Percentiles rank a stretch among this genome's conserved stretches.
phyloP scores from a whole-genome alignment of 2,888 invertebrate genomes.

The Cryptosula pallasiana region DNA sequence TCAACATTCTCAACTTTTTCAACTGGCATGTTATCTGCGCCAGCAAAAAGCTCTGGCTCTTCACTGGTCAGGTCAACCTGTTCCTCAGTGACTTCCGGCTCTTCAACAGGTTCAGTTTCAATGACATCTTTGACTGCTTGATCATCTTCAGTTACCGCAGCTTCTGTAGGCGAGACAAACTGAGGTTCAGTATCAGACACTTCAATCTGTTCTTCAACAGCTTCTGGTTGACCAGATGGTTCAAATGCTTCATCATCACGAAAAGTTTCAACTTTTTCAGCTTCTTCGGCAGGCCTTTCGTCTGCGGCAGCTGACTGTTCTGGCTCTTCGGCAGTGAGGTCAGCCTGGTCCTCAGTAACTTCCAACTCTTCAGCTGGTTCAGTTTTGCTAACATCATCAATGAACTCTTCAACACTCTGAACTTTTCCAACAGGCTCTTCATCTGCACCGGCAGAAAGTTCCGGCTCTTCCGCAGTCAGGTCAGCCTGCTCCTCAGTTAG shows the following conservation, averaged over 20 bases:
- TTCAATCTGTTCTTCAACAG: background rate
- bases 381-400: background rate
- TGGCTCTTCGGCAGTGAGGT: background rate
- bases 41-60: background rate
- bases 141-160: background rate
- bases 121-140: background rate
- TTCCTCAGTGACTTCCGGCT: background rate
- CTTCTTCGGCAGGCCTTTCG: background rate
- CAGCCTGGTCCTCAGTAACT: background rate
- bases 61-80: background rate
- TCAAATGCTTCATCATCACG: background rate
- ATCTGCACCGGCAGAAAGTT: background rate
- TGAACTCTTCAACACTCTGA: background rate
- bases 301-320: background rate
- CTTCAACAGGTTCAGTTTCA: background rate
- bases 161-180: background rate
- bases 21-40: background rate
- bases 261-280: background rate
- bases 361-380: background rate
- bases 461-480: background rate
- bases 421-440: background rate
- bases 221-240: background rate
- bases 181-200: background rate
- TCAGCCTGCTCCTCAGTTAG: background rate
- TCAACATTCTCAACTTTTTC: background rate